A percentile compares a stretch with the other conserved stretches of the same genome.
Conservation (phyloP, 2,113 vertebrate species). For the Aviceda subcristata region DNA sequence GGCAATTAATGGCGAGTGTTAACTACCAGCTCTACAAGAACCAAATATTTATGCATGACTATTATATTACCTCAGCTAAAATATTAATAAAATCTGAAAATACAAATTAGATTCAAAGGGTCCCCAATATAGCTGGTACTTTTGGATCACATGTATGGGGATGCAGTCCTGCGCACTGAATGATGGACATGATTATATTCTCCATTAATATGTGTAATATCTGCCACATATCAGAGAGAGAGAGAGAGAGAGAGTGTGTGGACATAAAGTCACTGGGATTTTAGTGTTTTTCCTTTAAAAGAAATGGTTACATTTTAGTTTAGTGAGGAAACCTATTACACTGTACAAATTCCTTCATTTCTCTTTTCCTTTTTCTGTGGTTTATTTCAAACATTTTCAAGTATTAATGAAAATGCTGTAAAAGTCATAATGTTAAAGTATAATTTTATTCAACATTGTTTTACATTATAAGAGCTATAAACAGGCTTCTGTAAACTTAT, state of each 20-base stretch:
- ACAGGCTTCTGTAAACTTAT: neutral
- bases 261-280: neutral
- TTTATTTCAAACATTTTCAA: conserved; percentile 31
- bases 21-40: neutral
- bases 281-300: conserved; percentile 22
- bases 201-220: neutral
- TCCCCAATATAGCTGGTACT: neutral
- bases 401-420: conserved; percentile 25
- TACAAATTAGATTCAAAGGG: neutral
- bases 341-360: conserved; percentile 4
- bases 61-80: neutral
- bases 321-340: neutral
- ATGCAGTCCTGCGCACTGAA: neutral
- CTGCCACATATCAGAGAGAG: neutral
- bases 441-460: conserved; percentile 22
- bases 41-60: neutral
- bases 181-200: neutral
- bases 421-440: conserved; percentile 1
- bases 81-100: neutral
- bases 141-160: neutral
- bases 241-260: neutral
- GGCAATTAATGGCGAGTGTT: neutral
- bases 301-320: neutral
- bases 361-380: neutral
- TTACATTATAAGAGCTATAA: neutral